Evolutionary conservation across 2,113 vertebrate genomes (phyloP).

Genomic region (Erpornis zantholeuca): DNA sequence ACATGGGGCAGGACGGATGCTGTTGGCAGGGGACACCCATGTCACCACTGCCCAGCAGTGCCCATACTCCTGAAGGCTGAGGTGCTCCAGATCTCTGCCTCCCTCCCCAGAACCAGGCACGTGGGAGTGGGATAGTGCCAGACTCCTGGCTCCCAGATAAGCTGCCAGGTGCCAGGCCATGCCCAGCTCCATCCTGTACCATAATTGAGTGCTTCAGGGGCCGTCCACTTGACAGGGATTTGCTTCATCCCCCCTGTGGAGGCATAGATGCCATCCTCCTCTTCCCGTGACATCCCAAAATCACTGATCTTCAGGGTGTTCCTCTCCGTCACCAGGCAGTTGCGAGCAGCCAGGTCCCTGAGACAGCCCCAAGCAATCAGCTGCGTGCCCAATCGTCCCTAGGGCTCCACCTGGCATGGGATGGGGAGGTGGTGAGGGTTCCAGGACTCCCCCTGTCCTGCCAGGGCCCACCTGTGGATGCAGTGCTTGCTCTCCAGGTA

Average conservation of each 20-base stretch:
- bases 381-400: fast-evolving
- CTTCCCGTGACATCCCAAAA: slow-evolving; percentile 96
- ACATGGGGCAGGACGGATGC: not conserved
- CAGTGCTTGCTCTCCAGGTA: slow-evolving; percentile 94
- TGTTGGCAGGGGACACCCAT: not conserved
- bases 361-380: not conserved
- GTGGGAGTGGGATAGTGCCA: fast-evolving
- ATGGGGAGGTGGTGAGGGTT: fast-evolving
- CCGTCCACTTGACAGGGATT: slow-evolving; percentile 96
- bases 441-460: not conserved
- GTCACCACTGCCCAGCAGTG: not conserved
- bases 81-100: not conserved
- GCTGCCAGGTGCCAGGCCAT: fast-evolving
- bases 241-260: slow-evolving; percentile 87
- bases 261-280: slow-evolving; percentile 89
- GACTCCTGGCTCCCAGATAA: not conserved
- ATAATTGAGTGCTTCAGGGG: slow-evolving; percentile 93
- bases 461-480: slow-evolving; percentile 86
- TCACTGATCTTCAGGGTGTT: slow-evolving; percentile 95
- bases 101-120: fast-evolving
- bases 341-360: slow-evolving; percentile 94
- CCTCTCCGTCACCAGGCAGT: slow-evolving; percentile 91
- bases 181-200: slow-evolving; percentile 68
- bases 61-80: fast-evolving
- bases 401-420: fast-evolving